Evolutionary conservation across 2,113 vertebrate species (phyloP), one percentile per base, ranked within the genome.

Genomic region (Sardina pilchardus): DNA sequence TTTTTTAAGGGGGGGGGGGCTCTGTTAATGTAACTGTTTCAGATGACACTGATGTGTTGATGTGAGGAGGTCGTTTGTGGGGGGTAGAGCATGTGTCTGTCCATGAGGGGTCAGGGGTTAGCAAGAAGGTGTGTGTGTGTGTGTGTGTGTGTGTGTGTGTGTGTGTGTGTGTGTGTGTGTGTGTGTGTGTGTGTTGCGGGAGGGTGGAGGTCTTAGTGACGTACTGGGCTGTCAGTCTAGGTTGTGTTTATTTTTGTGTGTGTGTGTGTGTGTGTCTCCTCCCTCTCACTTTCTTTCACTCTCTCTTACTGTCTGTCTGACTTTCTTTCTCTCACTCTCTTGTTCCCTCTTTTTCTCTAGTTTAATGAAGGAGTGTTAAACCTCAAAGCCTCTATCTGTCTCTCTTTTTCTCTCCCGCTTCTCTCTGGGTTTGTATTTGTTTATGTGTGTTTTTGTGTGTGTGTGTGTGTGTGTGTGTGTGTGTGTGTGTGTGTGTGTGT

Each of bases 401-500:
- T n/a, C n/a, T n/a, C n/a, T n/a, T n/a, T n/a, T 53, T 30, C 21
- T 12, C 14, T 0, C 48, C 48, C 17, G 10, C 16, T 53, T 53
- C 48, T 53, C 48, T 53, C 48, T 85, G 71, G 86, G 50, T 82
- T 6, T 88, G 45, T 26, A 12, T 56, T 8, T n/a, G 67, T 53
- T 78, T 24, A 24, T 86, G 67, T 88, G 84, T 84, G 36, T 85
- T 47, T 53, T 42, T 63, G 59, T 56, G 81, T 85, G 59, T 44
- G 50, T 53, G 34, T 34, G 63, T 34, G 83, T 81, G 63, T 84
- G 82, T 50, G 10, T 30, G 39, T 48, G 47, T 44, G 16, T 84
- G 21, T 43, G 34, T 67, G 34, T 16, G 34, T n/a, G 48, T 16
- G 17, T 84, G 83, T 21, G 21, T 44, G 39, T 43, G 21, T 45